Percentiles rank a stretch among this genome's conserved stretches.
Conservation (phyloP, 2,797 vertebrate species). For the Gymnothorax reevesii region DNA sequence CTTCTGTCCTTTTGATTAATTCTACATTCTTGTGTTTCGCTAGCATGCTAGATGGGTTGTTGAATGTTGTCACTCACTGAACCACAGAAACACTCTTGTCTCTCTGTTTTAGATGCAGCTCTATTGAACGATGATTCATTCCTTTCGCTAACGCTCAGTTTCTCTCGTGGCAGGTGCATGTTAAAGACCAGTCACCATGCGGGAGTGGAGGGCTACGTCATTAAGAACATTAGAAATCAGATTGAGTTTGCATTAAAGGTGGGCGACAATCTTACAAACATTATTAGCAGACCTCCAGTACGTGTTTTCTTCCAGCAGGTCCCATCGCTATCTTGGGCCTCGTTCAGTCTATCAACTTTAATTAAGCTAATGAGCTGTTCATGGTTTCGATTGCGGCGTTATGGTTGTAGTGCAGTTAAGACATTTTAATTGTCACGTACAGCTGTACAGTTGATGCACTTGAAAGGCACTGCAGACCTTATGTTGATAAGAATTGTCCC, state of each 20-base stretch:
- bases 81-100: too few species aligned
- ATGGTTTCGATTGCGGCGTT: not conserved
- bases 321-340: too few species aligned
- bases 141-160: slow-evolving; percentile 5
- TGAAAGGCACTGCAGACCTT: not conserved
- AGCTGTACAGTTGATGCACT: not conserved
- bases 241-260: slow-evolving; percentile 82
- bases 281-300: not conserved
- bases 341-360: not conserved
- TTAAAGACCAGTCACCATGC: slow-evolving; percentile 88
- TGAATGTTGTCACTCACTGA: too few species aligned
- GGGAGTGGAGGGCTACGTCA: slow-evolving; percentile 84
- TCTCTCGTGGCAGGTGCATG: slow-evolving; percentile 80
- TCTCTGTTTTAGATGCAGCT: not conserved
- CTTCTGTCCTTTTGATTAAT: not conserved
- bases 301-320: not conserved
- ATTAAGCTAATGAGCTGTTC: not conserved
- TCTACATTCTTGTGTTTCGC: not conserved
- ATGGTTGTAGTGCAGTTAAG: not conserved
- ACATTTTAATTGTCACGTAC: not conserved
- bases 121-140: not conserved
- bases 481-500: not conserved
- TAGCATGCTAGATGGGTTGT: not conserved
- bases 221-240: slow-evolving; percentile 91
- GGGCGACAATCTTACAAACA: slow-evolving; percentile 50